Evolutionary conservation across 2,113 vertebrate species (phyloP), one percentile per base, ranked within the genome.

Genomic region (Peromyscus leucopus): DNA sequence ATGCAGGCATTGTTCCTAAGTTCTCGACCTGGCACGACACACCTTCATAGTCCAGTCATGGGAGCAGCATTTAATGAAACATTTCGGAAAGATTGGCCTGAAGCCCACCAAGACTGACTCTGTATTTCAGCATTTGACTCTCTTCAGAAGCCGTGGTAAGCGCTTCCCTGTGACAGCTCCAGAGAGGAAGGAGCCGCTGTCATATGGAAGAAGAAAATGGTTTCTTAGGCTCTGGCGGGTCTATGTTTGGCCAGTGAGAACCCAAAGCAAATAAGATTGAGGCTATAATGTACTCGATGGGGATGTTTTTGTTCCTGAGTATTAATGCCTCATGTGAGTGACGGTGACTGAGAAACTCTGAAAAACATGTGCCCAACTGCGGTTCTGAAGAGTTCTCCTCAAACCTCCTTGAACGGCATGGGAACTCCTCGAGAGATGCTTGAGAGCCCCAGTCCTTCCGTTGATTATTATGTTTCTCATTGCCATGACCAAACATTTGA

Each of bases 231-330:
- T 94, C 67, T n/a, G 46, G 33, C 22, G 8, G 10, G 59, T 88
- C 51, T 74, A 0, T 48, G 24, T 31, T 76, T 93, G 48, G 48
- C 67, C 33, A 95, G 67, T 42, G 75, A 79, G 63, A 94, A 51
- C 39, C 24, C 21, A 55, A n/a, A 31, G 46, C 65, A 7, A 36
- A 15, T 46, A 42, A 28, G 67, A 76, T 1, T 21, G n/a, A 90
- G 61, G 76, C 24, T 26, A 79, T 71, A 7, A 1, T 17, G 48
- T 28, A 57, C n/a, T 82, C 59, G 42, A 82, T 59, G 59, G n/a
- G 80, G 78, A 82, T 90, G 89, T 91, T 16, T 91, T 16, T 78
- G 90, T 48, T 85, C 63, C 87, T 71, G 39, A 24, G 75, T 26
- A 42, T 3, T 3, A 26, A 13, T 0, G 36, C 6, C 5, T 76